These are phyloP conservation scores for Tribolium castaneum DNA, from an alignment of 1,140 invertebrate species.

Conservation along the genomic window DNA sequence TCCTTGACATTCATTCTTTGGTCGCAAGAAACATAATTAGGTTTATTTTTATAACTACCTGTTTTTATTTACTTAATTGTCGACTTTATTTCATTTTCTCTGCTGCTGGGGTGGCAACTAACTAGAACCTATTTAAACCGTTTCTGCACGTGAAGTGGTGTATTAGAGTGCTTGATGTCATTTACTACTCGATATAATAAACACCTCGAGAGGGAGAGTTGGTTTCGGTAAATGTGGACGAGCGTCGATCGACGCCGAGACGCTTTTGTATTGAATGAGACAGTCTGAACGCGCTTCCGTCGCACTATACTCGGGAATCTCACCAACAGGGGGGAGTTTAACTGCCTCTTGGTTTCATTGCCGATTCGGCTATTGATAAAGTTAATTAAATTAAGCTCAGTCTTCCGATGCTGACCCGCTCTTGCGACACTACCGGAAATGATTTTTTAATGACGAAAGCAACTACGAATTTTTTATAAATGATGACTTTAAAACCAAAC, in stretches of 20 bases:
- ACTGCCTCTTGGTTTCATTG: constrained; percentile 37
- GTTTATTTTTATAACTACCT: neutral
- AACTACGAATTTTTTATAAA: too few species aligned
- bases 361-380: constrained; percentile 28
- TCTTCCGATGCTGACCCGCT: neutral
- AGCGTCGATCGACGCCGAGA: constrained; percentile 42
- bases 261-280: constrained; percentile 42
- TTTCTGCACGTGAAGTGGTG: constrained; percentile 17
- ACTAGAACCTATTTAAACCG: constrained; percentile 20
- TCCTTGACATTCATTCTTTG: neutral
- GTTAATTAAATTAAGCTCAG: constrained; percentile 30
- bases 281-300: constrained; percentile 34
- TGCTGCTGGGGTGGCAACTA: neutral
- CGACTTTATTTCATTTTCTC: neutral
- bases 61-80: neutral
- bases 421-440: constrained; percentile 11
- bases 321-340: constrained; percentile 14
- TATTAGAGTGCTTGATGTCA: constrained; percentile 38
- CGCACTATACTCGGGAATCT: constrained; percentile 18
- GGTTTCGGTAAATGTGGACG: constrained; percentile 37
- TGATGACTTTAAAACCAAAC: too few species aligned
- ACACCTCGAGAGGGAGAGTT: constrained; percentile 44
- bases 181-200: constrained; percentile 45
- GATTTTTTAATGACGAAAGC: too few species aligned
- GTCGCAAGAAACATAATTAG: too few species aligned